Conservation (phyloP, 2,888 invertebrate genomes). For the Sarcophaga caerulescens region DNA sequence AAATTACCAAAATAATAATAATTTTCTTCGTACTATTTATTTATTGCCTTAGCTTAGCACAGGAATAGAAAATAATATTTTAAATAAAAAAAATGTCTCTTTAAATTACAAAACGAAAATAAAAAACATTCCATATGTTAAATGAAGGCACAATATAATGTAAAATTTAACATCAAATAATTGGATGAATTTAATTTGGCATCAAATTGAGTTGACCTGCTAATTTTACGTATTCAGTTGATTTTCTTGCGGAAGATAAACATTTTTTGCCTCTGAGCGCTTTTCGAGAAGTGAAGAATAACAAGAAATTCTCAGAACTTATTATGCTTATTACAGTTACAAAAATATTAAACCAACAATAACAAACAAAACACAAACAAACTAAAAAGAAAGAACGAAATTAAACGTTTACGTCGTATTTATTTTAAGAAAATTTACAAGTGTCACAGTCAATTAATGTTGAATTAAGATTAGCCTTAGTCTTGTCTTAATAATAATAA, state of each 20-base stretch:
- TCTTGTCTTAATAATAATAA: background rate
- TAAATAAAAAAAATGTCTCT: too few relatives aligned
- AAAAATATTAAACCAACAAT: background rate
- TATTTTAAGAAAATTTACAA: background rate
- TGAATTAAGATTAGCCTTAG: conserved; percentile 15
- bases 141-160: background rate
- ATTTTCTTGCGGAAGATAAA: background rate
- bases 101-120: background rate
- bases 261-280: background rate
- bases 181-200: background rate
- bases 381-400: background rate
- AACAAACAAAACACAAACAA: background rate
- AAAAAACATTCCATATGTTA: background rate
- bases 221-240: background rate
- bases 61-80: too few relatives aligned
- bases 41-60: too few relatives aligned
- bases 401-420: background rate
- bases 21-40: too few relatives aligned
- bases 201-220: background rate
- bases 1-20: too few relatives aligned
- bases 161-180: background rate
- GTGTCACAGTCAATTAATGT: conserved; percentile 31
- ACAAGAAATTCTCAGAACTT: background rate
- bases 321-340: background rate
- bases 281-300: background rate